A percentile compares a stretch with the other conserved stretches of the same genome.
Evolutionary conservation across 2,113 vertebrate species (phyloP).

Genomic region (Rhineura floridana): DNA sequence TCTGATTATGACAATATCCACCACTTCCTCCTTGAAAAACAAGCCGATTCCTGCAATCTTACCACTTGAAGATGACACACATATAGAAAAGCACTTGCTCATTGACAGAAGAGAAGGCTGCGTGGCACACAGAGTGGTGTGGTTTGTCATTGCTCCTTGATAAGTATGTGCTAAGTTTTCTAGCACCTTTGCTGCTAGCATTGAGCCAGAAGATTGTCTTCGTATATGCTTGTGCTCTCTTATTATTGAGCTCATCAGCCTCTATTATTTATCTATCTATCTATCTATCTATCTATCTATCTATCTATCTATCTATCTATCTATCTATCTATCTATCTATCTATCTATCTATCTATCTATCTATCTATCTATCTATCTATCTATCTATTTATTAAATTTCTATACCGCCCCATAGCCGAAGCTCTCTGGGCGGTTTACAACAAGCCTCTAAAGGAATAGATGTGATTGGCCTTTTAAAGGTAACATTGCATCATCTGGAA

Average conservation of each 20-base stretch:
- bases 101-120: conserved; percentile 19
- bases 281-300: no score
- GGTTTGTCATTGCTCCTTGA: not conserved
- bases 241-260: conserved; percentile 29
- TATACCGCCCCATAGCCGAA: no score
- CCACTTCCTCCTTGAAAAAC: conserved; percentile 39
- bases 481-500: conserved; percentile 52
- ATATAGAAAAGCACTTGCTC: conserved; percentile 24
- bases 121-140: conserved; percentile 26
- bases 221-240: conserved; percentile 35
- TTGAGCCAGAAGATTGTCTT: conserved; percentile 23
- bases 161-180: not conserved
- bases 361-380: no score
- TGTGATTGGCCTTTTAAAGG: not conserved
- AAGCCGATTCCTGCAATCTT: conserved; percentile 56
- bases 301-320: no score
- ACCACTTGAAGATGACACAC: conserved; percentile 38
- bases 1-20: not conserved
- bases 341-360: no score
- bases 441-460: conserved; percentile 28
- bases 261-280: no score
- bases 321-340: no score
- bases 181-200: conserved; percentile 10
- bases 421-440: no score
- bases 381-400: no score